Evolutionary conservation across 2,113 vertebrate genomes (phyloP), one percentile per base, ranked within the genome.

Genomic region (Hemichromis elongatus): DNA sequence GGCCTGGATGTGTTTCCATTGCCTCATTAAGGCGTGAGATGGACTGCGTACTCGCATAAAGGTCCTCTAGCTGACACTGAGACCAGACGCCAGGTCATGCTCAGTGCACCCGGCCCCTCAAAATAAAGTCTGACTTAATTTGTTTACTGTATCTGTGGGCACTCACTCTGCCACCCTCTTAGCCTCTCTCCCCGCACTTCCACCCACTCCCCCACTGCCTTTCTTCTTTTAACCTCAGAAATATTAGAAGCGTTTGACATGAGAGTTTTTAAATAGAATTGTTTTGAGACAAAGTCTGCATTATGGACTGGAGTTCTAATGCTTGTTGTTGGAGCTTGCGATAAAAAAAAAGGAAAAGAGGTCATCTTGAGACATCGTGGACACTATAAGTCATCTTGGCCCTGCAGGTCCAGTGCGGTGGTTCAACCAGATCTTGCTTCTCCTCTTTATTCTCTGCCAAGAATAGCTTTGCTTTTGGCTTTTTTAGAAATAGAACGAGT

Each of bases 81-180:
- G 90, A 93, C 93, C 90, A 91, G 89, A 93, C 89, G 87, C 92
- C 93, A 93, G 93, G 92, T 94, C 93, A 92, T 90, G 89, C 91
- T 88, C 86, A 9, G 79, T 87, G 87, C 90, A 87, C 92, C 80
- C 83, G 40, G 87, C 86, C 88, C 81, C 90, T 91, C 89, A 91
- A 94, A 96, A 95, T 94, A 95, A 93, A 94, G 91, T 93, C 92
- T 95, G 93, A 96, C 94, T 94, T 95, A 88, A 95, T 95, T 94
- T 96, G 94, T 95, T 96, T 92, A 95, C 94, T 93, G 93, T 94
- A 93, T 93, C 91, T 88, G 92, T 87, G 90, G 90, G 89, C 91
- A 80, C 86, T 92, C 86, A 30, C 82, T 80, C 90, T 83, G 80
- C 89, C 91, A 84, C 80, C 90, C 90, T 84, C 83, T 87, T 70